These are phyloP conservation scores for Palythoa caribaeorum DNA, from an alignment of 92 coral and sea anemone species.

Conservation along the genomic window DNA sequence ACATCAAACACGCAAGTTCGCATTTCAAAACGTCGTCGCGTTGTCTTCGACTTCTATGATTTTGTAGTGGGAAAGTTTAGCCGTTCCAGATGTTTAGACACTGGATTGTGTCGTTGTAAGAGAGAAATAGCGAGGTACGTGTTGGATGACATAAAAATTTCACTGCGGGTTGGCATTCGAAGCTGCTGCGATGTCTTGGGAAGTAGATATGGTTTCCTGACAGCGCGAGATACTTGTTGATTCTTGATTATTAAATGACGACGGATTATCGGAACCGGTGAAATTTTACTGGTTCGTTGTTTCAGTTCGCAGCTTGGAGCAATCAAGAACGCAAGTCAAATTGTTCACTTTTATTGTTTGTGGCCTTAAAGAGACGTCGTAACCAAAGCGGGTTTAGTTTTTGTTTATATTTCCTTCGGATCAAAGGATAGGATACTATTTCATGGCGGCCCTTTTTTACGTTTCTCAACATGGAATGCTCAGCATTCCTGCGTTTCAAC, in stretches of 20 bases:
- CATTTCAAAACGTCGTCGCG: conserved; percentile 27
- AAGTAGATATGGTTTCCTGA: not conserved
- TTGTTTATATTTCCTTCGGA: conserved; percentile 12
- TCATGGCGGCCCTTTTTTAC: conserved; percentile 32
- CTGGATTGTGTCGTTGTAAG: not conserved
- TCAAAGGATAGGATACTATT: conserved; percentile 13
- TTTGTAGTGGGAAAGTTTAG: not conserved
- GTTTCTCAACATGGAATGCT: conserved; percentile 11
- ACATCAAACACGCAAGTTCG: conserved; percentile 21
- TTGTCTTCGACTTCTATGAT: not conserved
- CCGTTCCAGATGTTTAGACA: not conserved
- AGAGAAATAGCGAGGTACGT: conserved; percentile 6
- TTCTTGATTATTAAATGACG: not conserved
- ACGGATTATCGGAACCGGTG: not conserved
- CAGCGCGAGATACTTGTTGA: not conserved
- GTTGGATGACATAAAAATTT: not conserved
- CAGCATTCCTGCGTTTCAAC: conserved; percentile 16
- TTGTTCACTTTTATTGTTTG: not conserved
- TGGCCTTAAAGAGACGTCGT: not conserved
- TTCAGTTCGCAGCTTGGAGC: conserved; percentile 37
- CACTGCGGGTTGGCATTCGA: not conserved
- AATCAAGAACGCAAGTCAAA: not conserved
- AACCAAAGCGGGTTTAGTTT: not conserved
- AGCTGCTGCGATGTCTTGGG: not conserved
- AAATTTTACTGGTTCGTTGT: conserved; percentile 30